Evolutionary conservation across 2,888 invertebrate species (phyloP), one percentile per base, ranked within the genome.

Genomic region (Pristionchus fissidentatus): DNA sequence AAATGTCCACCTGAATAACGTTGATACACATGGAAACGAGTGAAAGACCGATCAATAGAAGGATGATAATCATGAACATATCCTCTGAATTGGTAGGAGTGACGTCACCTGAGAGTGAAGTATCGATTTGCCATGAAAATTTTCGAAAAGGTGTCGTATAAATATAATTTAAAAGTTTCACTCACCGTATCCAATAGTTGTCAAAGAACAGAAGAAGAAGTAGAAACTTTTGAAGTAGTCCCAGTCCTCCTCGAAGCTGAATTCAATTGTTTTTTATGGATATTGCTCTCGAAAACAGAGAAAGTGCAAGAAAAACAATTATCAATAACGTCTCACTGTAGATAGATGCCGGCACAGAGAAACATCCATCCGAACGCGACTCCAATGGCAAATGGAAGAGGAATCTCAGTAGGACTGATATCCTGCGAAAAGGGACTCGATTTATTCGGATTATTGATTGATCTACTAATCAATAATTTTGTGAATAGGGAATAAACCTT

Each of bases 211-310:
- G 82, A 92, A 92, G 83, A 92, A 91, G 84, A 92, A 92, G 82
- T 92, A 92, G 83, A 92, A 92, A 84, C 90, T 90, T 84, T 92
- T 92, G 83, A 92, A 92, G 84, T 92, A 92, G 84, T 92, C 92
- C 92, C 92, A 92, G 77, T 91, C 91, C 60, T 90, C 89, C 79
- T 92, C 92, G 78, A 92, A 91, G 79, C 86, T 85, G 66, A 38
- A 57, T n/a, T 29, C 13, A 0, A 7, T 4, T 22, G 1, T n/a
- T 78, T 35, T 13, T n/a, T 29, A 3, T 26, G 46, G 1, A 22
- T 77, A 8, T 49, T n/a, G 29, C 8, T 55, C 3, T 22, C 8
- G 55, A 55, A n/a, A 3, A n/a, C 8, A 60, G 60, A 60, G 22
- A 8, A 29, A 60, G 26, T 26, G 38, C 38, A 5, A 70, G 38